Conservation (phyloP, 2,113 vertebrate species). For the Barnardius zonarius region DNA sequence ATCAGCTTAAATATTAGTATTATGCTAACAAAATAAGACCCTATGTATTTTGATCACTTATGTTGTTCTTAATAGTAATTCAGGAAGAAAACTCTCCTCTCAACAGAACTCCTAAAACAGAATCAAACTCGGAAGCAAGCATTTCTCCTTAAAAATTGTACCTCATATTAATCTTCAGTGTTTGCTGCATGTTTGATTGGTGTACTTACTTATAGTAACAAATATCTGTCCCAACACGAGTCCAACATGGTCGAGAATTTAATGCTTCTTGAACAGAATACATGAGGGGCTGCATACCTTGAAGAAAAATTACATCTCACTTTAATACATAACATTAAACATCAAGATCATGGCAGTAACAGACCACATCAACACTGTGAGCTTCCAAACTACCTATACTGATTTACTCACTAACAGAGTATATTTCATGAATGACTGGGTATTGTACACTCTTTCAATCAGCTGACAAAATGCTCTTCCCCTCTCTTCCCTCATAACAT, state of each 20-base stretch:
- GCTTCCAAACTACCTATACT: neutral
- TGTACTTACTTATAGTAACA: conserved; percentile 97
- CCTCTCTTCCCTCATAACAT: neutral
- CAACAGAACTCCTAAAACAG: neutral
- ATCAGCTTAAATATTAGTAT: neutral
- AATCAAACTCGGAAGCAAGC: neutral
- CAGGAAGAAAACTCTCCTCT: neutral
- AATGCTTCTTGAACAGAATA: conserved; percentile 97
- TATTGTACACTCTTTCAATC: neutral
- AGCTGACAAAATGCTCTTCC: neutral
- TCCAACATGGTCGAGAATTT: conserved; percentile 86
- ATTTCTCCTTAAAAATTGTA: neutral
- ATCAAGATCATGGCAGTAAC: neutral
- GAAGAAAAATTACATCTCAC: neutral
- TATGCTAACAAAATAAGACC: neutral
- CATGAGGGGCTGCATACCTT: conserved; percentile 98
- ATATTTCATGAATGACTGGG: neutral
- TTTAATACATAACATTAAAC: neutral
- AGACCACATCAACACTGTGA: neutral
- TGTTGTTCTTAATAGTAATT: neutral
- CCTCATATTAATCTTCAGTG: neutral
- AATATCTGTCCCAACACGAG: conserved; percentile 90
- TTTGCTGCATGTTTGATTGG: neutral
- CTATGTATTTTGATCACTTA: neutral
- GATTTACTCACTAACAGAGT: neutral